phyloP scores from a whole-genome alignment of 2,113 vertebrate species.

The Gambusia affinis region DNA sequence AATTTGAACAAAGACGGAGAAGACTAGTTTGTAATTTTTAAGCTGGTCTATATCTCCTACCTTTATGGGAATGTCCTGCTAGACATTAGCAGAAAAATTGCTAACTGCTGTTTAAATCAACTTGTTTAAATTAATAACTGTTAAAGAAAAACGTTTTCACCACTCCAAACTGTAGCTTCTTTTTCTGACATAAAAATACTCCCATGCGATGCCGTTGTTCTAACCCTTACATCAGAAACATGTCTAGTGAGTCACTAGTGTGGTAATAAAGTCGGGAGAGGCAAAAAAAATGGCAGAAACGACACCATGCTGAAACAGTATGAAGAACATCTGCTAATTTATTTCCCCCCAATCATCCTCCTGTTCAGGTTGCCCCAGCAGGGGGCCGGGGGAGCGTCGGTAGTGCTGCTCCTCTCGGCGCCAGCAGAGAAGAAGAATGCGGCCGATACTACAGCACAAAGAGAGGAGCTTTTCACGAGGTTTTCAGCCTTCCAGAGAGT shows the following conservation, averaged over 20 bases:
- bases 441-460: slow-evolving; percentile 88
- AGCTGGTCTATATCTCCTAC: not conserved
- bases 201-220: too few relatives aligned
- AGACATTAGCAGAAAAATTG: not conserved
- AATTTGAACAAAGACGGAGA: not conserved
- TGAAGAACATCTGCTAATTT: not conserved
- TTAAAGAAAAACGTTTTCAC: too few relatives aligned
- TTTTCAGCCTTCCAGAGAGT: slow-evolving; percentile 91
- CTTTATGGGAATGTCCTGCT: not conserved
- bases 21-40: not conserved
- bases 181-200: too few relatives aligned
- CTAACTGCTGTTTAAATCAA: not conserved
- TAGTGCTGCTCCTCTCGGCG: slow-evolving; percentile 72
- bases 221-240: too few relatives aligned
- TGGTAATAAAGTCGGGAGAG: too few relatives aligned
- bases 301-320: too few relatives aligned
- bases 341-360: not conserved
- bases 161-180: too few relatives aligned
- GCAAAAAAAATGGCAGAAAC: too few relatives aligned
- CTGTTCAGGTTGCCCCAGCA: slow-evolving; percentile 78
- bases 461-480: slow-evolving; percentile 92
- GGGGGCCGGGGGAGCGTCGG: slow-evolving; percentile 76
- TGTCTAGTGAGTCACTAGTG: too few relatives aligned
- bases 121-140: not conserved
- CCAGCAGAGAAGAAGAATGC: slow-evolving; percentile 86